Conservation (phyloP, 2,113 vertebrate species). For the Pterocles gutturalis region DNA sequence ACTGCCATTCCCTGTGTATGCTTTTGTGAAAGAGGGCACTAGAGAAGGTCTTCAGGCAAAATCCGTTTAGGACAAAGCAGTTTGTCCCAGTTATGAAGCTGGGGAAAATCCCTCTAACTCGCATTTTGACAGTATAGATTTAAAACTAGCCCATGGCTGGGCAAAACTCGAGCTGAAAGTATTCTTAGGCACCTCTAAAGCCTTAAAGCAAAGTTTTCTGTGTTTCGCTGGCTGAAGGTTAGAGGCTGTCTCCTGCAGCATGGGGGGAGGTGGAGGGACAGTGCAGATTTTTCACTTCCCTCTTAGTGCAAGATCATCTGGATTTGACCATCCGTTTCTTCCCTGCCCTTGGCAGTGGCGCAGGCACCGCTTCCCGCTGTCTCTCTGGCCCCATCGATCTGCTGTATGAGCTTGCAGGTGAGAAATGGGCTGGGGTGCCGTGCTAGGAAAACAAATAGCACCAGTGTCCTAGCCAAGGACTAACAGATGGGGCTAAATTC, state of each 20-base stretch:
- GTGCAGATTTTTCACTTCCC: neutral
- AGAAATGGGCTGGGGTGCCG: neutral
- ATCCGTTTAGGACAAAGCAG: neutral
- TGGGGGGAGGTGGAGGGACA: neutral
- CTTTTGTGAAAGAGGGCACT: neutral
- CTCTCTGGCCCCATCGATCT: conserved; percentile 40
- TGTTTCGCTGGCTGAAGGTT: neutral
- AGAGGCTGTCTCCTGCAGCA: neutral
- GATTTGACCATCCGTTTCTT: neutral
- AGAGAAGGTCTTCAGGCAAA: neutral
- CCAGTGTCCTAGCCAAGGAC: conserved; percentile 37
- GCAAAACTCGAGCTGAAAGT: neutral
- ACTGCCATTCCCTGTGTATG: neutral
- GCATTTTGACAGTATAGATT: neutral
- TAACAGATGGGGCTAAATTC: conserved; percentile 24
- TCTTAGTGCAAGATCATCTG: neutral
- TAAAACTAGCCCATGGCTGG: neutral
- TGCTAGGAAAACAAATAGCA: conserved; percentile 28
- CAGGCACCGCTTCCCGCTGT: neutral
- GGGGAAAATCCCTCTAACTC: neutral
- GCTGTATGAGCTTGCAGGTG: neutral
- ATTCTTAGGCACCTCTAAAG: neutral
- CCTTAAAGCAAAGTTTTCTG: neutral
- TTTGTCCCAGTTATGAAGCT: neutral
- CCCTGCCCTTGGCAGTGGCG: neutral